Conservation (phyloP, 2,797 vertebrate genomes). For the Streptopelia turtur region DNA sequence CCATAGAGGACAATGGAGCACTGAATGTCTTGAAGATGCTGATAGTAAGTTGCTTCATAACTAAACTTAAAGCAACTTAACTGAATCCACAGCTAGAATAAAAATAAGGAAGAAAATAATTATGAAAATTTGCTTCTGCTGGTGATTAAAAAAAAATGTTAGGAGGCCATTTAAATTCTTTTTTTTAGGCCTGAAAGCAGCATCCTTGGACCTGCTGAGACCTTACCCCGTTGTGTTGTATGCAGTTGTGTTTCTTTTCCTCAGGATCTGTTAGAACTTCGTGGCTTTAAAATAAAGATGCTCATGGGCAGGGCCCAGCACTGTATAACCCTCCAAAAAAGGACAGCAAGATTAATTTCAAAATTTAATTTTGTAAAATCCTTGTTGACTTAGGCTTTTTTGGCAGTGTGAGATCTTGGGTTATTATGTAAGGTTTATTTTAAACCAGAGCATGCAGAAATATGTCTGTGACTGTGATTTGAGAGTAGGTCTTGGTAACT, state of each 20-base stretch:
- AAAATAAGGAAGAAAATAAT: background rate
- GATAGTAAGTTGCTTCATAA: background rate
- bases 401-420: background rate
- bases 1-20: background rate
- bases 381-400: background rate
- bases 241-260: background rate
- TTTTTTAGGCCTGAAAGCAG: background rate
- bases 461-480: background rate
- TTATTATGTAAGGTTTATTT: slow-evolving; percentile 26
- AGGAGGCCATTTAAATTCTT: background rate
- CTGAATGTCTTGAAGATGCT: background rate
- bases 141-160: background rate
- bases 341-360: background rate
- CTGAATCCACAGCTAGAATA: background rate
- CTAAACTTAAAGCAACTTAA: background rate
- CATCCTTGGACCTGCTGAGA: background rate
- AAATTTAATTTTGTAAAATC: slow-evolving; percentile 1
- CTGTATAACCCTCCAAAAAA: background rate
- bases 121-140: background rate
- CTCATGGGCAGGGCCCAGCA: background rate
- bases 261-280: background rate
- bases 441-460: background rate
- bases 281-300: background rate
- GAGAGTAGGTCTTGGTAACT: background rate
- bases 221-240: background rate